phyloP scores from a whole-genome alignment of 2,888 invertebrate species.

The Aleiodes alternator region DNA sequence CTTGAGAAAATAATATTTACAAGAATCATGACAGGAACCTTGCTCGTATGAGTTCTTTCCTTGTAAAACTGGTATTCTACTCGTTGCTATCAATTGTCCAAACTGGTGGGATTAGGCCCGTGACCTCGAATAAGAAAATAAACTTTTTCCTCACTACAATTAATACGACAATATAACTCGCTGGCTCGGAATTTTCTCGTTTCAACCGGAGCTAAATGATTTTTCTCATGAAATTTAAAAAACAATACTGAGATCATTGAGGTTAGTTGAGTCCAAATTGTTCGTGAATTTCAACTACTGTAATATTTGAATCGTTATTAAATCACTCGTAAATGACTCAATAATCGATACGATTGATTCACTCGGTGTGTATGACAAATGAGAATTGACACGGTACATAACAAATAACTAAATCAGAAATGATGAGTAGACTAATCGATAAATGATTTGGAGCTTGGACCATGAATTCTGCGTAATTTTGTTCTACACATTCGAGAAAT shows the following conservation, averaged over 20 bases:
- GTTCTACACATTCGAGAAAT: background rate
- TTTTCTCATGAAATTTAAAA: too few relatives aligned
- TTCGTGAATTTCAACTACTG: too few relatives aligned
- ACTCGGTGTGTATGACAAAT: background rate
- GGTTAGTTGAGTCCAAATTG: too few relatives aligned
- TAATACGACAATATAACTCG: too few relatives aligned
- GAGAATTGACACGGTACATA: slow-evolving; percentile 2
- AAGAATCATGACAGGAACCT: slow-evolving; percentile 36
- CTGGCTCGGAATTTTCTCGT: too few relatives aligned
- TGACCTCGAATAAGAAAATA: slow-evolving; percentile 31
- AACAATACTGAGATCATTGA: too few relatives aligned
- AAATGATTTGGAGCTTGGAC: background rate
- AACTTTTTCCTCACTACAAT: too few relatives aligned
- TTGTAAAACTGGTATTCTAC: slow-evolving; percentile 25
- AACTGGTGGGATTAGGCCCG: slow-evolving; percentile 38
- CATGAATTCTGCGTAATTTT: slow-evolving; percentile 1
- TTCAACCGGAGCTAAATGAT: too few relatives aligned
- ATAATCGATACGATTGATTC: slow-evolving; percentile 8
- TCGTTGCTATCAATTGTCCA: slow-evolving; percentile 48
- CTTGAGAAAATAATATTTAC: slow-evolving; percentile 52
- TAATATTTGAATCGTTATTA: slow-evolving; percentile 10
- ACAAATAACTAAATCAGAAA: background rate
- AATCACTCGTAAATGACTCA: slow-evolving; percentile 31
- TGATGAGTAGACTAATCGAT: background rate
- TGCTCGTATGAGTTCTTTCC: slow-evolving; percentile 44